Base-by-base conservation (phyloP, 2,888 invertebrate genomes). In the Leuctra nigra region DNA sequence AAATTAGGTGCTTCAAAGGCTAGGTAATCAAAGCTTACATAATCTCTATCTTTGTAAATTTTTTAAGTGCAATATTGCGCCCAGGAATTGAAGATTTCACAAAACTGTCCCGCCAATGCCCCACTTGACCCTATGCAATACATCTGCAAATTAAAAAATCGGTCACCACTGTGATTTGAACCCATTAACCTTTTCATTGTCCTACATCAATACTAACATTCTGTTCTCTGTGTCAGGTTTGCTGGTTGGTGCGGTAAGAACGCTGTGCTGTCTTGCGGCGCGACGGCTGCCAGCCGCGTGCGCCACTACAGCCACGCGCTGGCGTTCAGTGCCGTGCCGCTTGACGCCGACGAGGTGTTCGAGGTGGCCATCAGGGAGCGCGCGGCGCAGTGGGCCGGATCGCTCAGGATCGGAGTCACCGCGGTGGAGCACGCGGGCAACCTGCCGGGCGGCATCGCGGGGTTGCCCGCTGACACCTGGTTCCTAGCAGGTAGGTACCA, bases 341-440 rank as follows among this genome's bases (percentile, higher is more conserved):
- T 92, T 18, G 81, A 82, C 33, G 74, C 81, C 53, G 88, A 87
- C 61, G 90, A 91, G 68, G 72, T 88, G 24, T 91, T 88, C 69
- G 91, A 92, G 77, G 83, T 90, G 57, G 56, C 61, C 36, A 61
- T 60, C 20, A 55, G 75, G 79, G 82, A 56, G 77, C 89, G 54
- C 71, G 79, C 33, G 59, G 72, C 75, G 3, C 79, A 82, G 54
- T 83, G 81, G 73, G 81, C 84, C 56, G 92, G 92, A 7, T 84
- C 84, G 33, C 74, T 93, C 47, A 82, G 82, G 59, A 80, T 93
- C 69, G 93, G 93, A 1, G 80, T 93, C 9, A 85, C 92, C 1
- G 79, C 69, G 77, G 82, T 70, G 75, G 84, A 64, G 75, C 79
- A 70, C 77, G 80, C 61, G 58, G 69, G 61, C 66, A 81, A 81